phyloP scores from a whole-genome alignment of 2,797 vertebrate genomes.

The Catamblyrhynchus diadema region DNA sequence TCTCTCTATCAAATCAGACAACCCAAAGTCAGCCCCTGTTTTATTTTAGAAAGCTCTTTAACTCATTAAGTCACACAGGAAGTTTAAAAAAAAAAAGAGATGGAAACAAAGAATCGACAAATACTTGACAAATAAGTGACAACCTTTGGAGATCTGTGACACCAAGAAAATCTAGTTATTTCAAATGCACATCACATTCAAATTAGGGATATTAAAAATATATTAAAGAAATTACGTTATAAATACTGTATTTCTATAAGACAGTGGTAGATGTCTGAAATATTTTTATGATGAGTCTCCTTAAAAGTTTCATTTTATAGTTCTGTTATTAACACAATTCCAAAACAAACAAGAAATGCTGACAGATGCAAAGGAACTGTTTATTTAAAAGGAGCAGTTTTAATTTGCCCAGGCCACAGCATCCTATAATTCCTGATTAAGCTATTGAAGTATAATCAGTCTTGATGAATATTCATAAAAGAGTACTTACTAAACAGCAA shows the following conservation, averaged over 20 bases:
- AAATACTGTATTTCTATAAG: not conserved
- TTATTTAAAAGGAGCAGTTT: not conserved
- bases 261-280: not conserved
- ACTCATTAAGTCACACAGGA: not conserved
- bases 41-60: constrained; percentile 51
- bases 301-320: not conserved
- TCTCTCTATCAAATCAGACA: constrained; percentile 14
- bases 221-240: not conserved
- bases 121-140: not conserved
- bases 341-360: not conserved
- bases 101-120: not conserved
- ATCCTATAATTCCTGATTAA: not conserved
- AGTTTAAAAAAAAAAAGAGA: not conserved
- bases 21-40: not conserved
- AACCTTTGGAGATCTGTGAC: not conserved
- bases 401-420: not conserved
- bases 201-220: not conserved
- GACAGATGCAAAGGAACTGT: not conserved
- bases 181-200: not conserved
- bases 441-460: not conserved
- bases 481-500: constrained; percentile 1
- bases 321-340: not conserved
- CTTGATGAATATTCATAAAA: not conserved
- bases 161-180: not conserved
- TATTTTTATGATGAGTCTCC: not conserved